Evolutionary conservation across 1,140 invertebrate species (phyloP).

Genomic region (Wasmannia auropunctata): DNA sequence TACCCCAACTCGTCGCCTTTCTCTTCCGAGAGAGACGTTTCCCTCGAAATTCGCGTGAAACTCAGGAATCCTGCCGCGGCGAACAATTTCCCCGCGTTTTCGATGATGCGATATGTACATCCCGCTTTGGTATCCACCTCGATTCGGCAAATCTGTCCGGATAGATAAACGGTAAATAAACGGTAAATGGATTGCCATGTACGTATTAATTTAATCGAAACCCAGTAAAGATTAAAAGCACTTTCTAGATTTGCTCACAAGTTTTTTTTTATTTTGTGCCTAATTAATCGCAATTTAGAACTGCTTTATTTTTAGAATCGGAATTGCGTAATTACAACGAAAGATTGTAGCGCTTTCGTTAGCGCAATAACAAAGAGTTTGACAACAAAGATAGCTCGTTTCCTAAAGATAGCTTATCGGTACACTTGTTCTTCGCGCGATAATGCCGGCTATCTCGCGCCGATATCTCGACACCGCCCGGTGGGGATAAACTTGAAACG

Average conservation of each 20-base stretch:
- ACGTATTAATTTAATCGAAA: not conserved
- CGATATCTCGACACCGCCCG: not conserved
- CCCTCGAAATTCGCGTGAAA: not conserved
- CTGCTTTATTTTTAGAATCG: not conserved
- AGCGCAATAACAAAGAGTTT: not conserved
- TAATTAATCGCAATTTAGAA: not conserved
- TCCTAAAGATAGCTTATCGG: not conserved
- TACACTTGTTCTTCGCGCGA: not conserved
- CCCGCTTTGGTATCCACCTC: not conserved
- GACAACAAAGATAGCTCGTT: not conserved
- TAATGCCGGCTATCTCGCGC: not conserved
- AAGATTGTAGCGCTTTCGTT: not conserved
- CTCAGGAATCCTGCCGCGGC: not conserved
- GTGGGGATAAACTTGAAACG: constrained; percentile 12
- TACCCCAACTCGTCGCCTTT: not conserved
- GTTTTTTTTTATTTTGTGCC: not conserved
- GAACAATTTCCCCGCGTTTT: not conserved
- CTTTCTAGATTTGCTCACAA: not conserved
- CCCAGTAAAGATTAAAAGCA: not conserved
- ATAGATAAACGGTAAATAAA: not conserved
- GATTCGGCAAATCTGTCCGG: not conserved
- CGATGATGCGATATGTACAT: not conserved
- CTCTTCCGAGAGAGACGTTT: not conserved
- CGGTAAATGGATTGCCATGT: not conserved
- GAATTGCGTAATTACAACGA: not conserved